Evolutionary conservation across 2,888 invertebrate species (phyloP), one percentile per base, ranked within the genome.

Genomic region (Aricia artaxerxes): DNA sequence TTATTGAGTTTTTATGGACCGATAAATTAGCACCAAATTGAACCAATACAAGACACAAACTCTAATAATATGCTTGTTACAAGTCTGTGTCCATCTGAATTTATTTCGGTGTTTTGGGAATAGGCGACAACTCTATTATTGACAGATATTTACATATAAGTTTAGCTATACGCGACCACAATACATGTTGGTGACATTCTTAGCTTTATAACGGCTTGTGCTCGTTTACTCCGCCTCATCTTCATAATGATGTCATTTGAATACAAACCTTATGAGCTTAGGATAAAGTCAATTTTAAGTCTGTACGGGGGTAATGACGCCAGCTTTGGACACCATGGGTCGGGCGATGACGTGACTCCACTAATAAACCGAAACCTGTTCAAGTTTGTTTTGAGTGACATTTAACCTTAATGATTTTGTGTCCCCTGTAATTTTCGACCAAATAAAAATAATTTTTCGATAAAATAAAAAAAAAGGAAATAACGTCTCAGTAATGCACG

Each of bases 151-250:
- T 69, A 69, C 69, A 69, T 69, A 69, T 69, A 69, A 35, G 69
- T 69, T 35, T 69, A 69, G 35, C 69, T 35, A 69, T 69, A 69
- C 69, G 81, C 80, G 44, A 85, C 84, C 84, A 90, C 88, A 89
- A 90, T 91, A 89, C 88, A 86, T 85, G 87, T 87, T 88, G 88
- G 91, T 88, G 92, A 92, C 92, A 92, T 86, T 89, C 87, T 87
- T 86, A 87, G 84, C 85, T 86, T 81, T 82, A 83, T 91, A 93
- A 93, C 93, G 93, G 93, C 84, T 83, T 84, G 90, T 85, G 86
- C 92, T 89, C 89, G 90, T 91, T 92, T 89, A 87, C 88, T 83
- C 86, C 83, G 79, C 82, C 78, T 79, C 81, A 79, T 82, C 81
- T 82, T 83, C 53, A 78, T 73, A 80, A 78, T 76, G 57, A 64